Evolutionary conservation across 1,140 invertebrate genomes (phyloP), one percentile per base, ranked within the genome.

Genomic region (Diachasmimorpha longicaudata): DNA sequence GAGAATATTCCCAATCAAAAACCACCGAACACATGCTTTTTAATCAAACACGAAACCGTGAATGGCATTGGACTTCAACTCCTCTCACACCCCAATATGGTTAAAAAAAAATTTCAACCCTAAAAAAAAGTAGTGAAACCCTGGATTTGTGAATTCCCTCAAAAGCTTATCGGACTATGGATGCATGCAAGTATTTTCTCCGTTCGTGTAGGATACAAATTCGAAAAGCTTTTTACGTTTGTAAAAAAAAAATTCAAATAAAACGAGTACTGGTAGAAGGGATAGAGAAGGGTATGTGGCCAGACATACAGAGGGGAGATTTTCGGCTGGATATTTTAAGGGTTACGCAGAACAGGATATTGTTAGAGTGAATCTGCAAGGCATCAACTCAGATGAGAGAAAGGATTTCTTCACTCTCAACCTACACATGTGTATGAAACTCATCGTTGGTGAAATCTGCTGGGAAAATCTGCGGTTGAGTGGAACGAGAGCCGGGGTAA

Each of bases 141-240:
- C 69, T 10, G 36, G 37, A 42, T 46, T 42, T 31, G 48, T 16
- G 25, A 37, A 69, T 66, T 75, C 66, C 14, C 31, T 25, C 66
- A 21, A 69, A 46, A 69, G 73, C 73, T 75, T 75, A 75, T 69
- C 67, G 55, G 73, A 70, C 42, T 75, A 19, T 10, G 37, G 19
- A 46, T 31, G 66, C 36, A 67, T 37, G 16, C 48, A 23, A 19
- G 25, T 66, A 21, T 31, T 31, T 16, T 52, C 46, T 70, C 68
- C 67, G 31, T 63, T 70, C 36, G 46, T 52, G 52, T 37, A 13
- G 70, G 74, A 75, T 75, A 75, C 74, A 75, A 75, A 75, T 75
- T 75, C 74, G 46, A 70, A 75, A 75, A 75, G 74, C 74, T 70
- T 75, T 75, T 75, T 75, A 75, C 74, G 46, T 58, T 58, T 39